A percentile compares a stretch with the other conserved stretches of the same genome.
Conservation (phyloP, 1,140 invertebrate species). For the Drosophila tristis region DNA sequence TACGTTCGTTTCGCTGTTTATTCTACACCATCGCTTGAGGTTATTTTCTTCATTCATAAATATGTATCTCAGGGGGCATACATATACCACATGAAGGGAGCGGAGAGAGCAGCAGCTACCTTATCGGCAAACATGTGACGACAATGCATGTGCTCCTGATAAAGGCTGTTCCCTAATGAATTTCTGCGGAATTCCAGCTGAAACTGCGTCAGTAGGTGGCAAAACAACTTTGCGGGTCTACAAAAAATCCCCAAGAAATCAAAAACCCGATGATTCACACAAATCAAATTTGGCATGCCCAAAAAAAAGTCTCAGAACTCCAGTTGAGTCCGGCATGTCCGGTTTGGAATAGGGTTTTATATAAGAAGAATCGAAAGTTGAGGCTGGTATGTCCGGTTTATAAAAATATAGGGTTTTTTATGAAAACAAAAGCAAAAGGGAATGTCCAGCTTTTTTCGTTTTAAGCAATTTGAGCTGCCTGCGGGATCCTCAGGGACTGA, state of each 20-base stretch:
- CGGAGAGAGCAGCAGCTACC: not conserved
- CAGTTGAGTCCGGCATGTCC: too few species aligned
- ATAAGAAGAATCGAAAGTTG: too few species aligned
- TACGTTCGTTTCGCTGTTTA: conserved; percentile 33
- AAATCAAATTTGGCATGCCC: conserved; percentile 9
- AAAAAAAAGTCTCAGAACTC: too few species aligned
- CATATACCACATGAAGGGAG: not conserved
- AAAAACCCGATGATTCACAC: conserved; percentile 22
- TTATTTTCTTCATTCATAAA: conserved; percentile 44
- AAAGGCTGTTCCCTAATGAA: conserved; percentile 12
- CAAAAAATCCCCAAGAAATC: conserved; percentile 17
- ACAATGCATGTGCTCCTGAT: conserved; percentile 14
- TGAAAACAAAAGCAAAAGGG: too few species aligned
- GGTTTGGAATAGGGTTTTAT: too few species aligned
- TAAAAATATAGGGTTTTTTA: not conserved
- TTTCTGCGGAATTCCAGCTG: not conserved
- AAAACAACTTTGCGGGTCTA: too few species aligned
- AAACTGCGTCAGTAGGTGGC: conserved; percentile 31
- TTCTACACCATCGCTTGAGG: conserved; percentile 13
- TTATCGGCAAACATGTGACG: conserved; percentile 40
- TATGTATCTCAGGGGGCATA: not conserved
- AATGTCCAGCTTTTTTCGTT: too few species aligned
- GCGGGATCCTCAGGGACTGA: too few species aligned
- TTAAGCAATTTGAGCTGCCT: too few species aligned
- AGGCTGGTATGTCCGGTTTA: conserved; percentile 18